Evolutionary conservation across 2,113 vertebrate species (phyloP).

Genomic region (Polypterus bichir): DNA sequence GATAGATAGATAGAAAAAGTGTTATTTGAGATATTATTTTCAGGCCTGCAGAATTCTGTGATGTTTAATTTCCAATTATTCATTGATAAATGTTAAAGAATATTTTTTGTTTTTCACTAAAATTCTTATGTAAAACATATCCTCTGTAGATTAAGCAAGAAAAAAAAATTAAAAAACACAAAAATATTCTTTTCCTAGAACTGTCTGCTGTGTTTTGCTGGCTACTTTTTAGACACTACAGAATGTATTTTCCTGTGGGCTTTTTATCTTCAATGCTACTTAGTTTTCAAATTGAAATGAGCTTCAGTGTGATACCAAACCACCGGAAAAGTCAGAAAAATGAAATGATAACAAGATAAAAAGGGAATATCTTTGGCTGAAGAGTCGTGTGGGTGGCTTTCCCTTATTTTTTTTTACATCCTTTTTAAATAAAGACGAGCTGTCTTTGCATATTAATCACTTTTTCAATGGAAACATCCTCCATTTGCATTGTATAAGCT

Average conservation of each 20-base stretch:
- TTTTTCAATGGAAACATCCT: constrained; percentile 48
- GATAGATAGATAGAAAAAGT: too few relatives aligned
- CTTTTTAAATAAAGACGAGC: constrained; percentile 30
- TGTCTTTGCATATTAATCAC: constrained; percentile 58
- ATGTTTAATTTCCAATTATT: too few relatives aligned
- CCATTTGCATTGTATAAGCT: constrained; percentile 49
- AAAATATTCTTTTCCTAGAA: too few relatives aligned
- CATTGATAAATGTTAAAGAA: too few relatives aligned
- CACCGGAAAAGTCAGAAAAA: not conserved
- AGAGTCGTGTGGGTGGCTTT: not conserved
- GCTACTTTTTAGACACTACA: too few relatives aligned
- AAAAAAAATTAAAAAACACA: too few relatives aligned
- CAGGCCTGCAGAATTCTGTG: too few relatives aligned
- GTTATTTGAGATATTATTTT: too few relatives aligned
- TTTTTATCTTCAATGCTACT: not conserved
- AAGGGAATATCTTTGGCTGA: not conserved
- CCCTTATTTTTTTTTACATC: constrained; percentile 1
- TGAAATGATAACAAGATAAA: not conserved
- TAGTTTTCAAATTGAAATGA: not conserved
- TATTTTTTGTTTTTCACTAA: too few relatives aligned
- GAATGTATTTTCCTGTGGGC: too few relatives aligned
- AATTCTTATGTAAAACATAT: too few relatives aligned
- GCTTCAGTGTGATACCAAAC: not conserved
- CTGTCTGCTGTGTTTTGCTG: not conserved
- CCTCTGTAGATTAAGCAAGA: too few relatives aligned